A percentile compares a stretch with the other conserved stretches of the same genome.
Conservation (phyloP, 1,140 invertebrate species). For the Maconellicoccus hirsutus region DNA sequence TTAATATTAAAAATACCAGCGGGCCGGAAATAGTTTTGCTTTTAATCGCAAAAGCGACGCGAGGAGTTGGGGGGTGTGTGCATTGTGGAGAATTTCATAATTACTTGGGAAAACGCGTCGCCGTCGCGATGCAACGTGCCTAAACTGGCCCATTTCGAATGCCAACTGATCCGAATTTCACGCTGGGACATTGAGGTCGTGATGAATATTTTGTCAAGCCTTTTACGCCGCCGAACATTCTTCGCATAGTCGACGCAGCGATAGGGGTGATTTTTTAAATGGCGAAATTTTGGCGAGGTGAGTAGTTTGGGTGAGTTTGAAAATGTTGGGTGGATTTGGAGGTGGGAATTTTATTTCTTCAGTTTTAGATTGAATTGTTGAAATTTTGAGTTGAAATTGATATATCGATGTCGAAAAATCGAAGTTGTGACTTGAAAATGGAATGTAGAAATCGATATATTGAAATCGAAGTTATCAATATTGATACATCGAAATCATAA, state of each 20-base stretch:
- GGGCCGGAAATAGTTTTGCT: slow-evolving; percentile 7
- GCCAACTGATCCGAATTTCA: neutral
- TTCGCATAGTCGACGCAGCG: neutral
- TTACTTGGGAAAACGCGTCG: neutral
- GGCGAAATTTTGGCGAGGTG: neutral
- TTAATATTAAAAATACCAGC: neutral
- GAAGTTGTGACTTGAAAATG: no score
- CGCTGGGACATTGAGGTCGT: neutral
- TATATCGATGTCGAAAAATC: no score
- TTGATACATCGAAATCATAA: no score
- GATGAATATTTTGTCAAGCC: neutral
- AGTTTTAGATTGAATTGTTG: no score
- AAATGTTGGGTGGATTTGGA: no score
- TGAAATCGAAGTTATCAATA: no score
- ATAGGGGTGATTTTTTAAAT: neutral
- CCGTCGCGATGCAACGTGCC: neutral
- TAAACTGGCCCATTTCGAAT: slow-evolving; percentile 1
- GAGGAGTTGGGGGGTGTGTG: neutral
- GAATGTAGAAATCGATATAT: no score
- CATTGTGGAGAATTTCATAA: slow-evolving; percentile 1
- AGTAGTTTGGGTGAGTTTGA: no score
- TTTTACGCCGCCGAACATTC: neutral
- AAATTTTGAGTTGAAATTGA: no score
- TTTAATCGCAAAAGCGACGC: neutral
- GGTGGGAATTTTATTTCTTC: no score